Conservation (phyloP, 2,113 vertebrate genomes). For the Deroptyus accipitrinus region DNA sequence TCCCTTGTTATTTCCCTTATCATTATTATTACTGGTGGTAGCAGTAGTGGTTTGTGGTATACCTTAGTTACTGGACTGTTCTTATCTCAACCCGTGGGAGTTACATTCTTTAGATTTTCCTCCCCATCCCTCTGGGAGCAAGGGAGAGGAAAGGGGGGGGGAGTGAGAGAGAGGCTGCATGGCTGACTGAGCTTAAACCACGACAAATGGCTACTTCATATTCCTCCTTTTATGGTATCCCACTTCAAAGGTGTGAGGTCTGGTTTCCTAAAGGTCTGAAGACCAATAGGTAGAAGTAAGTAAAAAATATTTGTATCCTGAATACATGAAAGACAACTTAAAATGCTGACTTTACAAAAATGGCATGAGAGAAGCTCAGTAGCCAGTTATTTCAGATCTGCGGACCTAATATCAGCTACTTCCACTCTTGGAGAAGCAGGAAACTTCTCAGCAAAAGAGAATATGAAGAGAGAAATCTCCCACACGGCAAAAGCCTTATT, state of each 20-base stretch:
- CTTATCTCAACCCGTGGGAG: too few species aligned
- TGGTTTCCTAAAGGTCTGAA: neutral
- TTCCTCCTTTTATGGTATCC: neutral
- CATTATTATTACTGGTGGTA: too few species aligned
- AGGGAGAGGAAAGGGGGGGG: too few species aligned
- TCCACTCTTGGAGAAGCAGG: neutral
- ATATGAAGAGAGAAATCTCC: neutral
- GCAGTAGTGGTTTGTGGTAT: too few species aligned
- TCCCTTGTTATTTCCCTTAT: too few species aligned
- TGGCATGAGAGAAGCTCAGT: fast-evolving
- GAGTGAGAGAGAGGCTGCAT: too few species aligned
- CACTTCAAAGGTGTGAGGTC: neutral
- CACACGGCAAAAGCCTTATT: neutral
- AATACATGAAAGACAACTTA: neutral
- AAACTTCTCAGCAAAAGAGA: neutral
- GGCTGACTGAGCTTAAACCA: too few species aligned
- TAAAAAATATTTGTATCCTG: neutral
- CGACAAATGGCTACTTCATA: neutral
- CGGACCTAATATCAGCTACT: neutral
- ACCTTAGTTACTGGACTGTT: too few species aligned
- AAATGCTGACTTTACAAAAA: neutral
- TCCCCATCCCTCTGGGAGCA: too few species aligned
- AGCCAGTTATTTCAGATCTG: neutral
- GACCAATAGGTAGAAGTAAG: neutral
- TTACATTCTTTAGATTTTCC: too few species aligned